Evolutionary conservation across 1,140 invertebrate genomes (phyloP).

Genomic region (Bradynema listronoti): DNA sequence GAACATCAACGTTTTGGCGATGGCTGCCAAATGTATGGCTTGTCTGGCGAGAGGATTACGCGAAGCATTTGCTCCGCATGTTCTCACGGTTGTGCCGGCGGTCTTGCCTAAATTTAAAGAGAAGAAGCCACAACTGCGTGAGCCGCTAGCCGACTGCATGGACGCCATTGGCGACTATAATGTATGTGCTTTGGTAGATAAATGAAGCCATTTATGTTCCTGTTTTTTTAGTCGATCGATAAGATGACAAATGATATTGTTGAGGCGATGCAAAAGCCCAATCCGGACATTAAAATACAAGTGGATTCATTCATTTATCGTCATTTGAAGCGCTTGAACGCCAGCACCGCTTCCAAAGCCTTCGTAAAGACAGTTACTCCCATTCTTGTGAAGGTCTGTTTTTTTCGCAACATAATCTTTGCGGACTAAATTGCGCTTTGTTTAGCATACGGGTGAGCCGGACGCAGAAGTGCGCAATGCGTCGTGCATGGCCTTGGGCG

Average conservation of each 20-base stretch:
- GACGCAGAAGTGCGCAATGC: conserved; percentile 60
- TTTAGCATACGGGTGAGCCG: conserved; percentile 26
- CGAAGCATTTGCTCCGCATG: conserved; percentile 78
- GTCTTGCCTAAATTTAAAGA: conserved; percentile 94
- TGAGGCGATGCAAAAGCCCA: conserved; percentile 66
- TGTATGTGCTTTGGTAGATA: background rate
- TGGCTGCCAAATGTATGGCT: conserved; percentile 76
- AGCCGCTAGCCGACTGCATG: conserved; percentile 67
- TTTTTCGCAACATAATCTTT: background rate
- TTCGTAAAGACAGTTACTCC: conserved; percentile 19
- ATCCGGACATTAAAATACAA: conserved; percentile 27
- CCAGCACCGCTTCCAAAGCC: conserved; percentile 14
- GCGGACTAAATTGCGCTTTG: background rate
- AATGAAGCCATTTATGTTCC: background rate
- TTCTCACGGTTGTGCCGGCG: conserved; percentile 66
- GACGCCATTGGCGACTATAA: conserved; percentile 62
- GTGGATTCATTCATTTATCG: conserved; percentile 25
- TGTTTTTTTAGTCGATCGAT: conserved; percentile 67
- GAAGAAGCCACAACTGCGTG: conserved; percentile 76
- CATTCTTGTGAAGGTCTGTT: conserved; percentile 4
- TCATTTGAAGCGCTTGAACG: conserved; percentile 14
- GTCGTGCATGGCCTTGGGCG: conserved; percentile 74
- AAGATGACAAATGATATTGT: conserved; percentile 76
- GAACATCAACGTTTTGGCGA: conserved; percentile 83
- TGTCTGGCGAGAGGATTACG: conserved; percentile 79